Evolutionary conservation across 2,113 vertebrate species (phyloP).

Genomic region (Melanerpes formicivorus): DNA sequence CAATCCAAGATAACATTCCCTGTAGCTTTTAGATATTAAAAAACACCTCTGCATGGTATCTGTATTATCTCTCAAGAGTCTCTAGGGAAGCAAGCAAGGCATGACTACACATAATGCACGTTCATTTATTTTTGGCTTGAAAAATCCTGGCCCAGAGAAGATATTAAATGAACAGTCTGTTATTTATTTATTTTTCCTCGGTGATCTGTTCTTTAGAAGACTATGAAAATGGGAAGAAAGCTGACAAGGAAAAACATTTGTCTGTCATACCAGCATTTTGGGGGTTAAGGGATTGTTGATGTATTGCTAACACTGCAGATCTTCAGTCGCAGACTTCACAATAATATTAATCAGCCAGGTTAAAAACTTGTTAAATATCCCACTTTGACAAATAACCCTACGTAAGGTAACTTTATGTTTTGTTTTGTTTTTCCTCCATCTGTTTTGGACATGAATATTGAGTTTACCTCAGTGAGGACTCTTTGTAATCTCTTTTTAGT

Average conservation of each 20-base stretch:
- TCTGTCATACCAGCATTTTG: neutral
- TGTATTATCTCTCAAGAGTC: neutral
- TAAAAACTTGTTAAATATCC: neutral
- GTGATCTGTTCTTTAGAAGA: neutral
- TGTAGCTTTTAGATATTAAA: neutral
- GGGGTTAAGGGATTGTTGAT: fast-evolving
- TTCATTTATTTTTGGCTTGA: neutral
- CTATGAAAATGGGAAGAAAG: neutral
- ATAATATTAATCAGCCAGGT: neutral
- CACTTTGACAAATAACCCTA: neutral
- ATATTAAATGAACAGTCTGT: neutral
- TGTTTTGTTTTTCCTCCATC: neutral
- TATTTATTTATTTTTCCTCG: neutral
- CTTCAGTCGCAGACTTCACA: neutral
- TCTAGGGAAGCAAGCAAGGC: neutral
- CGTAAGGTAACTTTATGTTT: neutral
- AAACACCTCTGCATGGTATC: neutral
- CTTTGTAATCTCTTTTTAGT: neutral
- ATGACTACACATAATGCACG: fast-evolving
- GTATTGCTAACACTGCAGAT: neutral
- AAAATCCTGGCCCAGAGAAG: neutral
- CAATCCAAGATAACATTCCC: neutral
- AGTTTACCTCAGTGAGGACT: neutral
- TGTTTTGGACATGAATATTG: neutral
- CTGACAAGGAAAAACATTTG: neutral